A percentile compares a stretch with the other conserved stretches of the same genome.
These are phyloP conservation scores for Phyllotis vaccarum DNA, from an alignment of 2,797 vertebrate genomes.

Conservation along the genomic window DNA sequence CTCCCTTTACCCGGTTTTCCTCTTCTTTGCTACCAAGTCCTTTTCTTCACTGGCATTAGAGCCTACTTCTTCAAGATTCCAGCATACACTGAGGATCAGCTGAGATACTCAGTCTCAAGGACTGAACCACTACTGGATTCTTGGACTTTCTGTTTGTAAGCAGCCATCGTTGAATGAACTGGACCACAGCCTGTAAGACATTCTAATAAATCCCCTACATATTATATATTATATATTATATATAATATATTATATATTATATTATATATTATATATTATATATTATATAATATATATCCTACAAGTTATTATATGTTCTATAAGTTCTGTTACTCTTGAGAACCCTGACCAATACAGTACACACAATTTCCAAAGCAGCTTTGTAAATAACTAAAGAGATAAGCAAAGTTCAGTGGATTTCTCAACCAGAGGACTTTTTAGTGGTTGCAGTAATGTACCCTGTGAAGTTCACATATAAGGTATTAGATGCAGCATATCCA, in stretches of 20 bases:
- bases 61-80: not conserved
- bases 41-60: not conserved
- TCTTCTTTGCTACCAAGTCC: not conserved
- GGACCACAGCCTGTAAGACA: not conserved
- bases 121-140: not conserved
- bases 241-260: no score
- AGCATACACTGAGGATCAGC: not conserved
- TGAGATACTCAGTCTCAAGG: not conserved
- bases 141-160: not conserved
- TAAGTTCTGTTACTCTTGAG: not conserved
- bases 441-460: not conserved
- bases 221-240: no score
- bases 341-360: not conserved
- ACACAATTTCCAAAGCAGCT: not conserved
- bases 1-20: not conserved
- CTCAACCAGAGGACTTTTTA: not conserved
- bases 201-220: not conserved
- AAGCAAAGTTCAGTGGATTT: not conserved
- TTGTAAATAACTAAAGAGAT: not conserved
- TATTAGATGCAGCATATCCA: not conserved
- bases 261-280: no score
- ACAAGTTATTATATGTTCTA: not conserved
- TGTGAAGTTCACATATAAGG: slow-evolving; percentile 11
- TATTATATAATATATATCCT: no score
- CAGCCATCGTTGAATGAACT: not conserved